Conservation (phyloP, 92 coral and sea anemone species). For the Nematostella vectensis region DNA sequence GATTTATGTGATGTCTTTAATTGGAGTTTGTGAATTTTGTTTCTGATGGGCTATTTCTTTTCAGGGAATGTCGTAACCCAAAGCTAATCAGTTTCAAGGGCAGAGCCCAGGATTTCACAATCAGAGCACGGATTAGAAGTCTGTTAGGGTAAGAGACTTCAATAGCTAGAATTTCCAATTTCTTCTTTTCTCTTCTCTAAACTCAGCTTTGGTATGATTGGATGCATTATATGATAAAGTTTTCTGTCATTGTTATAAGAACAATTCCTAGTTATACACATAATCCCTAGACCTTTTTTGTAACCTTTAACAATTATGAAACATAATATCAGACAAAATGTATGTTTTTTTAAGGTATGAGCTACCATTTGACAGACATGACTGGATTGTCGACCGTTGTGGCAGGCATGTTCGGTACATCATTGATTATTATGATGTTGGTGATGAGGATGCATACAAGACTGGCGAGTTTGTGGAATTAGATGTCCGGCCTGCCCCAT, state of each 20-base stretch:
- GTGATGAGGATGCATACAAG: slow-evolving; percentile 86
- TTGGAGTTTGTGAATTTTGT: not conserved
- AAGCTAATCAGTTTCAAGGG: slow-evolving; percentile 82
- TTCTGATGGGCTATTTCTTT: not conserved
- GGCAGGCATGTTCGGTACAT: slow-evolving; percentile 85
- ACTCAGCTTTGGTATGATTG: not conserved
- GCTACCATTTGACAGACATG: slow-evolving; percentile 97
- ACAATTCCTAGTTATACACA: not conserved
- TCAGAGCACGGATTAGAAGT: slow-evolving; percentile 91
- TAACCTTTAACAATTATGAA: not conserved
- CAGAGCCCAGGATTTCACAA: slow-evolving; percentile 87
- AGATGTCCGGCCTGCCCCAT: slow-evolving; percentile 89
- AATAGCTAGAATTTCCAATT: no score
- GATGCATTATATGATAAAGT: not conserved
- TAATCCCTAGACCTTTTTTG: not conserved
- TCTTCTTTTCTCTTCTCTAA: not conserved
- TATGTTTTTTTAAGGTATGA: slow-evolving; percentile 58
- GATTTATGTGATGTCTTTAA: no score
- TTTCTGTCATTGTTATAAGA: not conserved
- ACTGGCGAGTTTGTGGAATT: slow-evolving; percentile 86
- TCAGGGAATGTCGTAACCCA: slow-evolving; percentile 91
- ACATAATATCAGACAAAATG: no score
- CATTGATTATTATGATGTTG: slow-evolving; percentile 94
- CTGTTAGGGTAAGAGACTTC: slow-evolving; percentile 74
- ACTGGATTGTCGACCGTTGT: slow-evolving; percentile 94